Evolutionary conservation across 2,113 vertebrate genomes (phyloP).

Genomic region (Lycocorax pyrrhopterus): DNA sequence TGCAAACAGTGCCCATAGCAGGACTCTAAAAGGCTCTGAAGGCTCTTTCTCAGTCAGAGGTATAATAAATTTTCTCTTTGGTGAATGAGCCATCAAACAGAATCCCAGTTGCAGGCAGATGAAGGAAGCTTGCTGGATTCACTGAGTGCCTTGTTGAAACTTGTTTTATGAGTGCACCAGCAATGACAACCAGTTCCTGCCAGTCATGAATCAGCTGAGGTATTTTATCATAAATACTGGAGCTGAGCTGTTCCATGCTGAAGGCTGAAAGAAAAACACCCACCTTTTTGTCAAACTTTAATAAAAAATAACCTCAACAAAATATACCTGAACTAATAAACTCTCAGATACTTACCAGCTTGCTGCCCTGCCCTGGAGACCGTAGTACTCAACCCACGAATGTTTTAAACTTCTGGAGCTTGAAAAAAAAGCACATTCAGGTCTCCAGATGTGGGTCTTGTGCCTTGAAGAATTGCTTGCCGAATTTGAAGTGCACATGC

Average conservation of each 20-base stretch:
- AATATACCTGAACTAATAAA: neutral
- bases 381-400: neutral
- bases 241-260: neutral
- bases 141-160: neutral
- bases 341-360: neutral
- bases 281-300: neutral
- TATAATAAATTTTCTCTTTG: neutral
- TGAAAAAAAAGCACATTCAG: accelerated
- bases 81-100: neutral
- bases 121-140: neutral
- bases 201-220: neutral
- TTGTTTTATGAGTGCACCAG: neutral
- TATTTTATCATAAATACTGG: neutral
- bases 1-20: neutral
- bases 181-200: neutral
- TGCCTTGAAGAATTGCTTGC: neutral
- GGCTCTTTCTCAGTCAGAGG: neutral
- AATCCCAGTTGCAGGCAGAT: neutral
- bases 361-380: neutral
- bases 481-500: neutral
- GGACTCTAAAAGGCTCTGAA: neutral
- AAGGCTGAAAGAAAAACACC: neutral
- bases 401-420: neutral
- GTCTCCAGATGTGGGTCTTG: neutral
- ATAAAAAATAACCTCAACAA: neutral